Evolutionary conservation across 2,113 vertebrate species (phyloP).

Genomic region (Lampris megalopsis): DNA sequence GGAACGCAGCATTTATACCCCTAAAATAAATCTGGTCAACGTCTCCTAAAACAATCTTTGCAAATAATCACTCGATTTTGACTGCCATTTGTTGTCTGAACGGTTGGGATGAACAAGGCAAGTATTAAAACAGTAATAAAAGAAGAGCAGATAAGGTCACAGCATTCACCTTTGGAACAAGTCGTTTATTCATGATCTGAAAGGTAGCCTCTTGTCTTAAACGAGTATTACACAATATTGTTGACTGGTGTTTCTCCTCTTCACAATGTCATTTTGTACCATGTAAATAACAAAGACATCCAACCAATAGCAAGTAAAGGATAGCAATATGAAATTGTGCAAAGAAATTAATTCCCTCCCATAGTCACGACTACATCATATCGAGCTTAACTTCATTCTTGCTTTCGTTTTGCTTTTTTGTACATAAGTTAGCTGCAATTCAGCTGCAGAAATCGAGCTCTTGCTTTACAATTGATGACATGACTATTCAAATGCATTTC

Average conservation of each 20-base stretch:
- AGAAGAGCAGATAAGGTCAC: not conserved
- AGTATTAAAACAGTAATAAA: not conserved
- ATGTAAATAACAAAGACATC: not conserved
- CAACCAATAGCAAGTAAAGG: not conserved
- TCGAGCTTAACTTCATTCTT: not conserved
- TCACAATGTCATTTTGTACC: not conserved
- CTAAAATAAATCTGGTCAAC: too few relatives aligned
- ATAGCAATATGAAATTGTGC: not conserved
- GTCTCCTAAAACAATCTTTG: too few relatives aligned
- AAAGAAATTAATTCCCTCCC: not conserved
- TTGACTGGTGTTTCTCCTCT: conserved; percentile 9
- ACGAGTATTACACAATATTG: conserved; percentile 13
- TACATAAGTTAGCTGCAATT: not conserved
- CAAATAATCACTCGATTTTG: too few relatives aligned
- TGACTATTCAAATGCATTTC: not conserved
- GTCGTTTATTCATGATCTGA: conserved; percentile 20
- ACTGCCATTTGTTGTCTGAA: too few relatives aligned
- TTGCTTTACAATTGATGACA: not conserved
- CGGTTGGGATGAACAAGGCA: too few relatives aligned
- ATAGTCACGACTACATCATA: not conserved
- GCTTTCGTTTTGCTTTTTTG: too few relatives aligned
- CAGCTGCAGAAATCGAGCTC: not conserved
- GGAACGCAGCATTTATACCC: too few relatives aligned
- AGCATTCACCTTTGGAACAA: not conserved
- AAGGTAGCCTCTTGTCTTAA: not conserved